A percentile compares a stretch with the other conserved stretches of the same genome.
phyloP scores from a whole-genome alignment of 1,140 invertebrate species.

The Heliconius eleuchia region DNA sequence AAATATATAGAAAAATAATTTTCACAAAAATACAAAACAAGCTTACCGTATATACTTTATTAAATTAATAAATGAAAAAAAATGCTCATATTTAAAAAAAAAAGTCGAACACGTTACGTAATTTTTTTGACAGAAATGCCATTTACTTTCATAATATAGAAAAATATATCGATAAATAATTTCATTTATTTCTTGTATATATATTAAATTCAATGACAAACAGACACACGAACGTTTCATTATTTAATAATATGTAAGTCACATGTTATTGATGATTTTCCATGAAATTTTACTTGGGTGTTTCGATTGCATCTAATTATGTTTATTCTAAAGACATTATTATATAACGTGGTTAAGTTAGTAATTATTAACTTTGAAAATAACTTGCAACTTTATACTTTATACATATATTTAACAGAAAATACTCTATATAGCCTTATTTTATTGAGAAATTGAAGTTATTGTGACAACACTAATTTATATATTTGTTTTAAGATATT shows the following conservation, averaged over 20 bases:
- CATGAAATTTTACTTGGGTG: not conserved
- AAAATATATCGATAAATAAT: not conserved
- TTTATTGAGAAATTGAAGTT: too few species aligned
- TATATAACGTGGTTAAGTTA: not conserved
- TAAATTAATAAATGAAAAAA: not conserved
- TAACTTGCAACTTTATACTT: not conserved
- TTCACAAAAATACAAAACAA: conserved; percentile 5
- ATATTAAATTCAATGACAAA: not conserved
- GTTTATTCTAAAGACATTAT: not conserved
- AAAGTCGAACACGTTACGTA: not conserved
- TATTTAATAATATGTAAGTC: not conserved
- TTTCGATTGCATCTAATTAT: not conserved
- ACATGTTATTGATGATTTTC: not conserved
- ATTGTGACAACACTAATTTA: not conserved
- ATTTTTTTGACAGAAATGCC: not conserved
- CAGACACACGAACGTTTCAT: not conserved
- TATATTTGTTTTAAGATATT: not conserved
- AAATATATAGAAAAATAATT: not conserved
- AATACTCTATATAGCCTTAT: too few species aligned
- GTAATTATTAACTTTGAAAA: not conserved
- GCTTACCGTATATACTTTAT: not conserved
- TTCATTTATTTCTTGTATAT: not conserved
- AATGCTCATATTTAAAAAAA: not conserved
- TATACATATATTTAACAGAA: not conserved
- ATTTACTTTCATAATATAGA: not conserved